Evolutionary conservation across 2,888 invertebrate genomes (phyloP), one percentile per base, ranked within the genome.

Genomic region (Poecilobothrus nobilitatus): DNA sequence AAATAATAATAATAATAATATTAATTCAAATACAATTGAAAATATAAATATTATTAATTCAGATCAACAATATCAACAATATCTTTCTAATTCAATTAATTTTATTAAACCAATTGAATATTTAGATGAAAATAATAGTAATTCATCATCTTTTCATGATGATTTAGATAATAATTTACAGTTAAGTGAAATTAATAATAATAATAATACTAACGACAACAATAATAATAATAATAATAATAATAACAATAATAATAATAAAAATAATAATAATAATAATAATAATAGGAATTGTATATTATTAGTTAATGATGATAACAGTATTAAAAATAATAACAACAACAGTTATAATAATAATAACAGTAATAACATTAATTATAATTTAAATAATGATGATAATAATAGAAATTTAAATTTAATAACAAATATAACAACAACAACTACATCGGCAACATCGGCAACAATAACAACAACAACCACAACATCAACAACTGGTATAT

Each of bases 1-100:
- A 27, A 27, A 69, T 65, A 73, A 70, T 67, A 70, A 67, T 44
- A 68, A 71, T 66, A 71, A 67, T 67, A 70, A 63, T 63, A 71
- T 63, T 53, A 73, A 66, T 66, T 67, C 65, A 12, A 68, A 64
- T 27, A 72, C 15, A 41, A 2, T 15, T 5, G 41, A 41, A 12
- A 15, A 41, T 41, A 15, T 41, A 37, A 68, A 63, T 37, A 33
- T 20, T 65, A 65, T 12, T 65, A 18, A 37, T 66, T 37, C 37
- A 41, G 41, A 12, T 66, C 20, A 27, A 69, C 34, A 63, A 34
- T 22, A 62, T n/a, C 20, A 44, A 67, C 62, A 37, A 37, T 65
- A 37, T 20, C 34, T 37, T 10, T n/a, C 33, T 20, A 65, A 37
- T 37, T 37, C 37, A 20, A 20, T 64, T 33, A 70, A 69, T 68